phyloP scores from a whole-genome alignment of 2,113 vertebrate genomes.

The Lanius ludovicianus region DNA sequence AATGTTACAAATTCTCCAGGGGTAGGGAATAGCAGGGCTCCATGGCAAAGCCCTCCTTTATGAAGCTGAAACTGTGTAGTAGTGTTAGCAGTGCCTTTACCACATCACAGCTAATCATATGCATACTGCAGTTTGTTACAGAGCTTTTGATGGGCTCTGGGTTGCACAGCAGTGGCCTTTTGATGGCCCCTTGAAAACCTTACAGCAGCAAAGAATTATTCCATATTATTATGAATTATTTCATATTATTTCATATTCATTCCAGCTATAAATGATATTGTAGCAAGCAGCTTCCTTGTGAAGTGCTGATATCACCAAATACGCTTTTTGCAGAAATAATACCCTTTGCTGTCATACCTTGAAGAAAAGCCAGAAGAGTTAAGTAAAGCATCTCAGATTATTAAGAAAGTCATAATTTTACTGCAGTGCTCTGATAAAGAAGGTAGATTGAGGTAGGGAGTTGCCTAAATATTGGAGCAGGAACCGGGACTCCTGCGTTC shows the following conservation, averaged over 20 bases:
- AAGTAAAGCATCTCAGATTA: neutral
- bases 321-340: neutral
- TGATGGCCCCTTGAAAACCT: neutral
- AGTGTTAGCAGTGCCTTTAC: neutral
- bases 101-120: neutral
- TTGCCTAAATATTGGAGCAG: neutral
- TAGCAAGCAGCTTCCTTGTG: neutral
- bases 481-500: neutral
- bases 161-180: neutral
- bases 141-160: neutral
- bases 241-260: neutral
- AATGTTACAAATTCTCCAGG: neutral
- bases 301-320: neutral
- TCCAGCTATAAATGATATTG: neutral
- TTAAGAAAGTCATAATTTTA: neutral
- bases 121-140: neutral
- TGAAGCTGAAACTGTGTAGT: neutral
- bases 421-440: neutral
- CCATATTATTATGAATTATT: neutral
- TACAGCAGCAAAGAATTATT: neutral
- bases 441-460: neutral
- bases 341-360: neutral
- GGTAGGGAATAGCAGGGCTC: neutral
- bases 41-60: neutral
- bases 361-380: neutral